Evolutionary conservation across 2,113 vertebrate genomes (phyloP), one percentile per base, ranked within the genome.

Genomic region (Tachysurus fulvidraco): DNA sequence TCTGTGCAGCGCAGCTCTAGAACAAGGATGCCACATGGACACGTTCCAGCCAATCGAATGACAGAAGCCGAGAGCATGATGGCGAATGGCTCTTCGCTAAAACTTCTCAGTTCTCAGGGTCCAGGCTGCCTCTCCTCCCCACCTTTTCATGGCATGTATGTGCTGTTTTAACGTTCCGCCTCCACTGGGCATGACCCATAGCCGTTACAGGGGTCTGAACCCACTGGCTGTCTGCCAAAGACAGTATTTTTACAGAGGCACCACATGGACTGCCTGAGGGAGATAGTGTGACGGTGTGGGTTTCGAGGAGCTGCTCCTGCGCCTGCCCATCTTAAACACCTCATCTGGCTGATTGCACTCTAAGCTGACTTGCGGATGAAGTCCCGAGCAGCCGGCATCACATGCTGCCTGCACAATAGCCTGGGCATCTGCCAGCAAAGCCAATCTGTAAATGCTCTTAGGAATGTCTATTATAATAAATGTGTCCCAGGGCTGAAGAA

Each of bases 241-340:
- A 86, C 84, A 89, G 88, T 90, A 92, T 92, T 91, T 92, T 87
- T 76, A 55, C 86, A 88, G 87, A 65, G 88, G 85, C 84, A 83
- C 87, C 17, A 52, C 50, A 80, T 71, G n/a, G 83, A 44, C 82
- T 36, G 78, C 69, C 81, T 87, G 36, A 83, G 86, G 81, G 86
- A 89, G 83, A 88, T 64, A 73, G 89, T 86, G 88, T 80, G 28
- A 83, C 59, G 67, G 88, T 88, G 82, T 89, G 67, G 83, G 74
- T 88, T 91, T 91, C 88, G 60, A 54, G 30, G 83, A 50, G 67
- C 83, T 78, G 77, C 71, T 86, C 84, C 52, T 50, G 44, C 30
- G 85, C 84, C 86, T 86, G 83, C 83, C 83, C 73, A n/a, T 88
- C 89, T 88, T 85, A 83, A 86, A 85, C 59, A 62, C 57, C 85